Evolutionary conservation across 1,140 invertebrate species (phyloP).

Genomic region (Drosophila nasuta): DNA sequence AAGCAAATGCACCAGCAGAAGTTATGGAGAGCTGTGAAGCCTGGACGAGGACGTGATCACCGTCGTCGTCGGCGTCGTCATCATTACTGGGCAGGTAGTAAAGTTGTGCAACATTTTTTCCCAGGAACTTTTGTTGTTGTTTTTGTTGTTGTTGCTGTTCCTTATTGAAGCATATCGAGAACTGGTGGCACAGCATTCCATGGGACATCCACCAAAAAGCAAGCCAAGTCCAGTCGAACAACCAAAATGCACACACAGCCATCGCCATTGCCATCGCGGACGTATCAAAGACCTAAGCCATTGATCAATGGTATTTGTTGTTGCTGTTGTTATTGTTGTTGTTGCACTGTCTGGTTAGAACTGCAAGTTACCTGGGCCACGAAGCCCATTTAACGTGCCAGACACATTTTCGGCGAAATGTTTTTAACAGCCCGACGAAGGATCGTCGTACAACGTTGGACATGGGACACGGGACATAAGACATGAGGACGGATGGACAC

Average conservation of each 20-base stretch:
- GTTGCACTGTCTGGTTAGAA: conserved; percentile 79
- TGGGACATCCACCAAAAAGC: conserved; percentile 77
- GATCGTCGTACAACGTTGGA: conserved; percentile 29
- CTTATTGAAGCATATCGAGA: conserved; percentile 76
- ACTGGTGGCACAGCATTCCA: conserved; percentile 81
- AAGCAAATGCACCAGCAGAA: too few relatives aligned
- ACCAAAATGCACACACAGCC: conserved; percentile 46
- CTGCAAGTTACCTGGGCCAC: conserved; percentile 72
- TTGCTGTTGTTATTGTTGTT: conserved; percentile 36
- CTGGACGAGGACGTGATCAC: conserved; percentile 54
- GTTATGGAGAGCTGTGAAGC: conserved; percentile 7
- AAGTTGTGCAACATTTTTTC: conserved; percentile 83
- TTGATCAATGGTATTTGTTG: conserved; percentile 75
- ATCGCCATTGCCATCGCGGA: conserved; percentile 55
- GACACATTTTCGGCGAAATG: conserved; percentile 82
- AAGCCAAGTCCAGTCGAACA: conserved; percentile 13
- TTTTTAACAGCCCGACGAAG: conserved; percentile 65
- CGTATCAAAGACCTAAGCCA: conserved; percentile 80
- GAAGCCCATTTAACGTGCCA: conserved; percentile 79
- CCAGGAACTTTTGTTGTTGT: conserved; percentile 66
- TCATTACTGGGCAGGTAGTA: conserved; percentile 66
- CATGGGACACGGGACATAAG: conserved; percentile 26
- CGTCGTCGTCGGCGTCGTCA: conserved; percentile 20
- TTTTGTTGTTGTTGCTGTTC: conserved; percentile 46
- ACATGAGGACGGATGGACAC: neutral